Percentiles rank a stretch among this genome's conserved stretches.
Conservation (phyloP, 2,113 vertebrate genomes). For the Verasper variegatus region DNA sequence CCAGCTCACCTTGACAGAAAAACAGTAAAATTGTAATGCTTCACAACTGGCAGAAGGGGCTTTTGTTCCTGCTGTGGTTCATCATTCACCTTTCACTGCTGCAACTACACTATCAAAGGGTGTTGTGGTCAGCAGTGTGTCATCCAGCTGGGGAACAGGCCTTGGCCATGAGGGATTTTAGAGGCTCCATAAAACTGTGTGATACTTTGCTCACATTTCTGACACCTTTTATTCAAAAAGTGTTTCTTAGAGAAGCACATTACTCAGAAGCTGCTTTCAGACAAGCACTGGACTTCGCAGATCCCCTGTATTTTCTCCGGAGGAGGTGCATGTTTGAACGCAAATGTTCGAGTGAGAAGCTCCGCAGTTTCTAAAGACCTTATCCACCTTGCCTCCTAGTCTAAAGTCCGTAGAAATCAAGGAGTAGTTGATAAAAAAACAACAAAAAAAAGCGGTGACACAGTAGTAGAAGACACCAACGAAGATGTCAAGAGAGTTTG, state of each 20-base stretch:
- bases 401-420: too few relatives aligned
- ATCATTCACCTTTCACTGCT: conserved; percentile 49
- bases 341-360: too few relatives aligned
- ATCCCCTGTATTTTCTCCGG: too few relatives aligned
- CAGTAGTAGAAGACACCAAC: background rate
- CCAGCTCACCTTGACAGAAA: background rate
- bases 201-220: conserved; percentile 10
- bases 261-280: background rate
- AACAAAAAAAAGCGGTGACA: too few relatives aligned
- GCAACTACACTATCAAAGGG: conserved; percentile 38
- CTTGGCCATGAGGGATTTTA: conserved; percentile 3
- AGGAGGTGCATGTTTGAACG: too few relatives aligned
- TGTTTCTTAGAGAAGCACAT: background rate
- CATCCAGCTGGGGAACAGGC: conserved; percentile 33
- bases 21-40: conserved; percentile 40
- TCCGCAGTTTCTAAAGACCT: too few relatives aligned
- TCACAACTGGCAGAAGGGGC: conserved; percentile 27
- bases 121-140: conserved; percentile 31
- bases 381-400: too few relatives aligned
- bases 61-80: conserved; percentile 65
- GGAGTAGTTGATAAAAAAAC: too few relatives aligned
- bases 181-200: conserved; percentile 1
- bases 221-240: conserved; percentile 6
- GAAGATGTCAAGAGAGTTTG: too few relatives aligned
- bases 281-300: too few relatives aligned